Evolutionary conservation across 2,888 invertebrate species (phyloP), one percentile per base, ranked within the genome.

Genomic region (Machimus rusticus): DNA sequence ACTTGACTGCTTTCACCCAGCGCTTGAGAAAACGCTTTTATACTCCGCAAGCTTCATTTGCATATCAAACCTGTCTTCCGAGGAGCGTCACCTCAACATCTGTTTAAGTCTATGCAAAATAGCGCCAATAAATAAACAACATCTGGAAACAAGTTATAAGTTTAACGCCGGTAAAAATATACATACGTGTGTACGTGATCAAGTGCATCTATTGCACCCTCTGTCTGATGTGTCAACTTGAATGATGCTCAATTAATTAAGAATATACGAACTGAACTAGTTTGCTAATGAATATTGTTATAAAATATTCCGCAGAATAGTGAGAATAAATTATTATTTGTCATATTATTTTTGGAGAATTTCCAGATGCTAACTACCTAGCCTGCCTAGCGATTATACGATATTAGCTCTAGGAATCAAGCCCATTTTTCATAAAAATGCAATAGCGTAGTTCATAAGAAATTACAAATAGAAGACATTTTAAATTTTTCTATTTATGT

Each of bases 71-170:
- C 66, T 39, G 84, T 81, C 74, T 84, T 9, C 16, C 6, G 19
- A 46, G 85, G 85, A 85, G 37, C 74, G 74, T 85, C 82, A 82
- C 82, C 57, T 57, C 82, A 46, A 57, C 82, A 82, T 55, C 55
- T 82, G 82, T 82, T 82, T 66, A 46, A 31, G 14, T 1, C 31
- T 79, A 55, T 57, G 82, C 34, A 82, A 82, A 82, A 37, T 39
- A 66, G 55, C 28, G 19, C 28, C 28, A 51, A 79, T 78, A 55
- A 51, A 66, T 82, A 82, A 82, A 76, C 76, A 76, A 82, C 82
- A 82, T 66, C n/a, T 37, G 55, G 34, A 66, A 82, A 82, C 82
- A 34, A 82, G 82, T 82, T 79, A 19, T 51, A 16, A 4, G 1
- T 2, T 82, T 34, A 34, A 57, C 66, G 51, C 37, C 66, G 37